Evolutionary conservation across 2,888 invertebrate genomes (phyloP).

Genomic region (Lasioglossum lativentre): DNA sequence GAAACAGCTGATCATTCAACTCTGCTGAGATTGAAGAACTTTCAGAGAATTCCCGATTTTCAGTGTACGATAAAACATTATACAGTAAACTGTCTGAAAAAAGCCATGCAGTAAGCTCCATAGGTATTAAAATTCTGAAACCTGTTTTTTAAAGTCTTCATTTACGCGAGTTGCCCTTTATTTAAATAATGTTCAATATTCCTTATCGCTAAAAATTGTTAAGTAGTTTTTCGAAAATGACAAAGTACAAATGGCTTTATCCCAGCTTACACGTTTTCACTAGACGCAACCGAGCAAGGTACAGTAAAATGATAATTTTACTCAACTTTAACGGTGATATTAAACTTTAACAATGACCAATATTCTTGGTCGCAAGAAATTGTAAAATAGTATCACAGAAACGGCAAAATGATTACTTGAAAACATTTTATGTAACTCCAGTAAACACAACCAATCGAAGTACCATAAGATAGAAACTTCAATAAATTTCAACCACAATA

Average conservation of each 20-base stretch:
- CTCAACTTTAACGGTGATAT: not conserved
- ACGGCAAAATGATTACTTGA: not conserved
- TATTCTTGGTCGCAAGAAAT: not conserved
- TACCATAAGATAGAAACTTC: not conserved
- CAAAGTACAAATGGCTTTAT: not conserved
- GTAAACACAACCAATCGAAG: not conserved
- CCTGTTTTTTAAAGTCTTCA: not conserved
- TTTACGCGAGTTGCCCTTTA: not conserved
- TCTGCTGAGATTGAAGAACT: not conserved
- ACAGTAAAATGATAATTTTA: not conserved
- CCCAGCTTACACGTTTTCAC: not conserved
- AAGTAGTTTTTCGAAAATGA: not conserved
- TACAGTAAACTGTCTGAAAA: not conserved
- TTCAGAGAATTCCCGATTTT: not conserved
- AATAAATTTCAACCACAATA: not conserved
- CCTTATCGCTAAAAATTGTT: not conserved
- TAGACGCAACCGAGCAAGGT: not conserved
- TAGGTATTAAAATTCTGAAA: not conserved
- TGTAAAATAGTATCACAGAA: not conserved
- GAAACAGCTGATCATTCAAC: constrained; percentile 12
- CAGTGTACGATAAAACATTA: not conserved
- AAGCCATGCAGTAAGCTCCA: not conserved
- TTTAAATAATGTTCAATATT: not conserved
- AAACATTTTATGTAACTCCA: not conserved
- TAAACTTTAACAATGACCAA: not conserved